phyloP scores from a whole-genome alignment of 1,140 invertebrate species.

The Saccostrea cuccullata region DNA sequence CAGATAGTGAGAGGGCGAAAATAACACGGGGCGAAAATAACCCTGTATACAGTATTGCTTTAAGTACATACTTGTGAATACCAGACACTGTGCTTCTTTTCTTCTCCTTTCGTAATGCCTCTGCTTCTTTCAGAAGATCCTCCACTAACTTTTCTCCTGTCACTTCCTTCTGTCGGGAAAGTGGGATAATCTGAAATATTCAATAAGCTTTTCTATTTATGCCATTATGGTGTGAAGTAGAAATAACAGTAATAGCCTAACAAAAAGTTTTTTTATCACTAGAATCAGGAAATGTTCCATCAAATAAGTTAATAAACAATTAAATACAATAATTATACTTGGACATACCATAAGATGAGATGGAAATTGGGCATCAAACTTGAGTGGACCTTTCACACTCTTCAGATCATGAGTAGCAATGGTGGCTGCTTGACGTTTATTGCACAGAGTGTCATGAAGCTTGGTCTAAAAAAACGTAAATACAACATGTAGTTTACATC shows the following conservation, averaged over 20 bases:
- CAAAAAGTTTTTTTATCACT: neutral
- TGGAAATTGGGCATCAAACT: slow-evolving; percentile 84
- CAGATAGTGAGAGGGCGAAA: no score
- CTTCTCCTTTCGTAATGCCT: slow-evolving; percentile 84
- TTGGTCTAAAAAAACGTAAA: slow-evolving; percentile 72
- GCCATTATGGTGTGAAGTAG: no score
- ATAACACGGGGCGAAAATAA: no score
- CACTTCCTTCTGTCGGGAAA: slow-evolving; percentile 82
- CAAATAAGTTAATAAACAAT: neutral
- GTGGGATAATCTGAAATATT: slow-evolving; percentile 81
- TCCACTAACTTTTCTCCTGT: slow-evolving; percentile 84
- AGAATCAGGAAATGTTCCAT: neutral
- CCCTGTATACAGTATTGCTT: no score
- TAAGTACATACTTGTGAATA: slow-evolving; percentile 84
- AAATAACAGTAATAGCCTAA: no score
- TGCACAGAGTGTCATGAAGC: slow-evolving; percentile 88
- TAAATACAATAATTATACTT: neutral
- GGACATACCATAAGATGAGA: slow-evolving; percentile 79
- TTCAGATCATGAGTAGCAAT: slow-evolving; percentile 90
- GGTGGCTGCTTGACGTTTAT: slow-evolving; percentile 87
- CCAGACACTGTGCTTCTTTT: slow-evolving; percentile 88
- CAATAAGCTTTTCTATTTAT: no score
- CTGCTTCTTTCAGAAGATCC: slow-evolving; percentile 86
- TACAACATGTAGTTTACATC: neutral
- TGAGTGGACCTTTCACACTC: slow-evolving; percentile 83